Conservation (phyloP, 2,797 vertebrate species). For the Melanotaenia boesemani region DNA sequence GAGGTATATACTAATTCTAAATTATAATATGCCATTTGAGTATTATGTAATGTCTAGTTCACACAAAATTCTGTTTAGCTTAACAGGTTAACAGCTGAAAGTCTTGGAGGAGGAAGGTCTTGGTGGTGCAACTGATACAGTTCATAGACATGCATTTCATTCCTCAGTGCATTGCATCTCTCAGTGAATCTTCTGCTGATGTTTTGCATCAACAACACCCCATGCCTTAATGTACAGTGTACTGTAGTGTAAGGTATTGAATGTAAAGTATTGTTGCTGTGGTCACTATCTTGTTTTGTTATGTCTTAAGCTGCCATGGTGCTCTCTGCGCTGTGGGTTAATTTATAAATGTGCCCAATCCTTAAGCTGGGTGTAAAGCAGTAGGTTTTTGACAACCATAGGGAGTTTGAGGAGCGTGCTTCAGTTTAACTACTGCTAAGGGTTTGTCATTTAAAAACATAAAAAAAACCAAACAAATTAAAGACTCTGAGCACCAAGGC, state of each 20-base stretch:
- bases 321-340: constrained; percentile 66
- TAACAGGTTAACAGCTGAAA: constrained; percentile 29
- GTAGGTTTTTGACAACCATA: constrained; percentile 40
- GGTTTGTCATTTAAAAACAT: constrained; percentile 39
- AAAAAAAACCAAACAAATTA: constrained; percentile 40
- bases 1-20: constrained; percentile 23
- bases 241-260: constrained; percentile 73
- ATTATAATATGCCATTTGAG: constrained; percentile 11
- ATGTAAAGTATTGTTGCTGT: constrained; percentile 74
- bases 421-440: constrained; percentile 53
- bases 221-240: constrained; percentile 88
- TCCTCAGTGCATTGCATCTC: constrained; percentile 68
- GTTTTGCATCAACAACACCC: constrained; percentile 79
- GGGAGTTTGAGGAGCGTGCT: constrained; percentile 42
- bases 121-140: constrained; percentile 39
- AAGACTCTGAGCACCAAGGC: constrained; percentile 50
- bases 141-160: constrained; percentile 63
- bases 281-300: constrained; percentile 66
- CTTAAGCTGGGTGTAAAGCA: constrained; percentile 65
- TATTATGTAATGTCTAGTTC: constrained; percentile 19
- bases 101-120: constrained; percentile 41
- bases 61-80: constrained; percentile 15
- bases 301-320: constrained; percentile 72
- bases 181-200: constrained; percentile 70
- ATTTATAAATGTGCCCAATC: constrained; percentile 65